Base-by-base conservation (phyloP, 1,140 invertebrate species). In the Orchestia grillus region DNA sequence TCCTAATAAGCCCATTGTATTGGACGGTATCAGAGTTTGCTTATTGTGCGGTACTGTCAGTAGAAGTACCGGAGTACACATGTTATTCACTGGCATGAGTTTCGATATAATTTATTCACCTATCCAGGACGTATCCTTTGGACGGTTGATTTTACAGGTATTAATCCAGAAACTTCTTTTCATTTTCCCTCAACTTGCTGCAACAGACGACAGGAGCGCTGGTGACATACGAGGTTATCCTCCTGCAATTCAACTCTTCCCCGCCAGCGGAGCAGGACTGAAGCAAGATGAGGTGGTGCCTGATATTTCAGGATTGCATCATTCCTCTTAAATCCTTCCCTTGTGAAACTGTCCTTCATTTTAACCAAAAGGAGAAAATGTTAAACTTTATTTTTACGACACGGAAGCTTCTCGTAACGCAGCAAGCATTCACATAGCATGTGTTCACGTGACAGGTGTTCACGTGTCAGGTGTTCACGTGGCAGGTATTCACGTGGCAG, bases 201-300 rank as follows among this genome's bases (percentile, higher is more conserved):
- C 15, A 77, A 28, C 96, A 96, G 96, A 96, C 96, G 15, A 96
- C 96, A 40, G 96, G 96, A 6, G 96, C 96, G 8, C 62, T 96
- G 44, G 95, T 96, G 62, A 96, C 96, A 0, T 96, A 96, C 77
- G 96, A 96, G 45, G 96, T 96, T 28, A 96, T 96, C 57, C 87
- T 96, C 16, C 94, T 96, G 23, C 96, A 96, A 47, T 57, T 96
- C 16, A 96, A 57, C 42, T 44, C 44, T 41, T 57, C 62, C 62
- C 1, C 62, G 1, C 15, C 62, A 23, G 62, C 28, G 28, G 15
- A 15, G 62, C 62, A 23, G 47, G 47, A 53, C 15, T 77, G 62
- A 77, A 28, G 15, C n/a, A n/a, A n/a, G n/a, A n/a, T n/a, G n/a
- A n/a, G n/a, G n/a, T n/a, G n/a, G n/a, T n/a, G n/a, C n/a, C n/a